phyloP scores from a whole-genome alignment of 2,113 vertebrate genomes.

The Chaetorhynchus papuensis region DNA sequence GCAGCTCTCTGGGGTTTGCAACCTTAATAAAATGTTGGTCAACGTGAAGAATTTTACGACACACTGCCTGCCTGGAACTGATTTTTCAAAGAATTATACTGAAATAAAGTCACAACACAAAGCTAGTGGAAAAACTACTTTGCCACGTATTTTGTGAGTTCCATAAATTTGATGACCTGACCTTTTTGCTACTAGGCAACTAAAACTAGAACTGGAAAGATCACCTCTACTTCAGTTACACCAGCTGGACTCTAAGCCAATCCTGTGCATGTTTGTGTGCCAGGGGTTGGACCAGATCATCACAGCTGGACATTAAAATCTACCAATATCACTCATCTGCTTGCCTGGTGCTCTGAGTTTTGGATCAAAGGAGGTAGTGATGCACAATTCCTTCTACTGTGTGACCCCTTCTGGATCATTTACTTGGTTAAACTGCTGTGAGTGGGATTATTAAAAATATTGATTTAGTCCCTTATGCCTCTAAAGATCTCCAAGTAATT shows the following conservation, averaged over 20 bases:
- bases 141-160: background rate
- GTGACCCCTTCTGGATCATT: background rate
- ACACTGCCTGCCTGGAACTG: background rate
- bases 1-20: background rate
- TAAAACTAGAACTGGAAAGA: background rate
- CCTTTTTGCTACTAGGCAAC: background rate
- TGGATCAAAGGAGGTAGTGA: background rate
- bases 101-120: background rate
- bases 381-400: background rate
- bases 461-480: background rate
- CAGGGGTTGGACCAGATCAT: background rate
- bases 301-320: background rate
- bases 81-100: background rate
- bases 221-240: background rate
- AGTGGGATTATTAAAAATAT: background rate
- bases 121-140: background rate
- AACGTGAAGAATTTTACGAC: background rate
- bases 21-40: background rate
- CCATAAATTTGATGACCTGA: background rate
- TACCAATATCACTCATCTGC: background rate
- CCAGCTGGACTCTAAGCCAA: background rate
- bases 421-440: background rate
- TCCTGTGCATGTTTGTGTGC: background rate
- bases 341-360: background rate
- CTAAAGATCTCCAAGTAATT: background rate